Base-by-base conservation (phyloP, 2,113 vertebrate genomes). In the Gadus macrocephalus region DNA sequence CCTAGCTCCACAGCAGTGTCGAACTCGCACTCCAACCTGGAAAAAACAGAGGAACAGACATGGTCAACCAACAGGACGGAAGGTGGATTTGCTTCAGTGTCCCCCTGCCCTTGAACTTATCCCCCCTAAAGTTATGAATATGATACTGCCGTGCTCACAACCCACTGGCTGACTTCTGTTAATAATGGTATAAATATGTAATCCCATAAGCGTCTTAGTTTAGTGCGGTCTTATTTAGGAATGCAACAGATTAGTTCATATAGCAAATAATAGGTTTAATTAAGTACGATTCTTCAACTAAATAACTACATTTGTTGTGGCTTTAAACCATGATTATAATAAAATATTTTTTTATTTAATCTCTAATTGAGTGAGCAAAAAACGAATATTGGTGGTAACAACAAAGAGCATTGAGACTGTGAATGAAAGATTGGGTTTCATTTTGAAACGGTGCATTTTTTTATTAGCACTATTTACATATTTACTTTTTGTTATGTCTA, bases 1-100 rank as follows among this genome's bases (percentile, higher is more conserved):
- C 95, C 94, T 90, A 99, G 64, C 76, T 99, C 95, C 85, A 99
- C 93, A 0, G 93, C 93, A 3, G 92, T 97, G 49, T 97, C 96
- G 85, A 98, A 97, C 0, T 96, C 93, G 85, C 97, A 99, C 70
- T 98, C 95, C 78, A 99, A 87, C 73, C 97, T 99, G 83, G 72
- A 81, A 62, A 70, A 2, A 83, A 62, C 28, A 3, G 25, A 28
- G 20, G 17, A n/a, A 61, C 42, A 49, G 42, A 49, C 42, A 14
- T 49, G 42, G 11, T 49, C 42, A 49, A 9, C 6, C 42, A 49
- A 49, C 8, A 14, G 42, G 42, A 49, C 42, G 11, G 6, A 49
- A 8, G 5, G 42, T 12, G 42, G 2, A 49, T 49, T 49, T 49
- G 42, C 42, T 35, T 4, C 6, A 7, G 31, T 35, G 31, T 35